Conservation (phyloP, 2,797 vertebrate species). For the Rhinoraja longicauda region DNA sequence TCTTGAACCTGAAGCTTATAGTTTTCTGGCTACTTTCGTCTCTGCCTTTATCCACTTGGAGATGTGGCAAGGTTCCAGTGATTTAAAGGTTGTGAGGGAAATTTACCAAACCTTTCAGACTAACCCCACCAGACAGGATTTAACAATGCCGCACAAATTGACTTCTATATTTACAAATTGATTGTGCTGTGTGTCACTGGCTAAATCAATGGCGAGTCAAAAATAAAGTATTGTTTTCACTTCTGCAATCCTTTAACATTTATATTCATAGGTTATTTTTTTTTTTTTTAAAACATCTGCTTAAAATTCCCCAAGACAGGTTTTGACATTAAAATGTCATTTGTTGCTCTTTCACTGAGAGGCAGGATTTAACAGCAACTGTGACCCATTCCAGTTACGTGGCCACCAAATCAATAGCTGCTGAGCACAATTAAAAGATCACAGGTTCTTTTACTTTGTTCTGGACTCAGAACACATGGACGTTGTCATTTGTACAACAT, state of each 20-base stretch:
- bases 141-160: slow-evolving; percentile 11
- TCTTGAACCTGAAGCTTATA: too few species aligned
- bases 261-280: slow-evolving; percentile 87
- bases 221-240: slow-evolving; percentile 88
- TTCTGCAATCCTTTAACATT: slow-evolving; percentile 92
- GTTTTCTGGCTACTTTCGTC: too few species aligned
- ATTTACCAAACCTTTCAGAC: neutral
- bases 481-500: neutral
- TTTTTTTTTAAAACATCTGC: slow-evolving; percentile 72
- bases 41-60: neutral
- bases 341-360: slow-evolving; percentile 98
- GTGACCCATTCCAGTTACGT: slow-evolving; percentile 95
- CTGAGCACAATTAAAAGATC: slow-evolving; percentile 97
- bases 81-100: neutral
- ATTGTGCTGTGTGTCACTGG: neutral
- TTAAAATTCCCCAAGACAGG: slow-evolving; percentile 98
- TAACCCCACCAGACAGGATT: neutral
- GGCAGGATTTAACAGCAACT: slow-evolving; percentile 96
- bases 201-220: slow-evolving; percentile 82
- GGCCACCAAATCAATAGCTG: slow-evolving; percentile 95
- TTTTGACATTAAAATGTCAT: slow-evolving; percentile 99
- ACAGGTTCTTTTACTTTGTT: slow-evolving; percentile 36
- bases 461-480: slow-evolving; percentile 14
- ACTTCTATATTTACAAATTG: slow-evolving; percentile 23
- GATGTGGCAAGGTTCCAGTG: neutral